Evolutionary conservation across 2,888 invertebrate species (phyloP).

Genomic region (Acanthoscelides obtectus): DNA sequence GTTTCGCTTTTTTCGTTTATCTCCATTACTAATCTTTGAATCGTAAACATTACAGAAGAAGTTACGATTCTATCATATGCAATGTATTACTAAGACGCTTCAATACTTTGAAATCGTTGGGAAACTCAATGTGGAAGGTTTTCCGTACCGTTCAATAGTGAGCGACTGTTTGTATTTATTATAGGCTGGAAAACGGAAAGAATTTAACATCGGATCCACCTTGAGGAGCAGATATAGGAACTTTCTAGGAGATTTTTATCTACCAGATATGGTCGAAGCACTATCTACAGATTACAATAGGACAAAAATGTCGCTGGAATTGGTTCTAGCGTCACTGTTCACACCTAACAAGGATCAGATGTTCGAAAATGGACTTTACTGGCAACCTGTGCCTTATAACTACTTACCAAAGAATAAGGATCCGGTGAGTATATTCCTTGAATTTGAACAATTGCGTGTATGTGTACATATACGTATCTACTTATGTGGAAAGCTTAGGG

Average conservation of each 20-base stretch:
- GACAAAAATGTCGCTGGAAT: conserved; percentile 65
- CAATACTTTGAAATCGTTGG: too few relatives aligned
- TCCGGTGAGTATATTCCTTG: conserved; percentile 17
- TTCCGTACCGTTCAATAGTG: too few relatives aligned
- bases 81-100: too few relatives aligned
- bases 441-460: background rate
- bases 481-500: too few relatives aligned
- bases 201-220: conserved; percentile 57
- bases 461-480: too few relatives aligned
- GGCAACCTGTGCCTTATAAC: conserved; percentile 77
- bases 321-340: conserved; percentile 64
- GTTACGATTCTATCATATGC: too few relatives aligned
- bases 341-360: conserved; percentile 53
- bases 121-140: too few relatives aligned
- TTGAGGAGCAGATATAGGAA: conserved; percentile 56
- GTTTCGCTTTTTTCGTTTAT: too few relatives aligned
- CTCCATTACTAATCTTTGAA: too few relatives aligned
- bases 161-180: background rate
- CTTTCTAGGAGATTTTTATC: conserved; percentile 56
- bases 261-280: conserved; percentile 53
- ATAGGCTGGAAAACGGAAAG: conserved; percentile 31
- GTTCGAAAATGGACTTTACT: conserved; percentile 56
- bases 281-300: conserved; percentile 66
- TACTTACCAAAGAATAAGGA: conserved; percentile 49
- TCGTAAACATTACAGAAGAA: too few relatives aligned